These are phyloP conservation scores for Dipodomys merriami DNA, from an alignment of 2,113 vertebrate species.

Conservation along the genomic window DNA sequence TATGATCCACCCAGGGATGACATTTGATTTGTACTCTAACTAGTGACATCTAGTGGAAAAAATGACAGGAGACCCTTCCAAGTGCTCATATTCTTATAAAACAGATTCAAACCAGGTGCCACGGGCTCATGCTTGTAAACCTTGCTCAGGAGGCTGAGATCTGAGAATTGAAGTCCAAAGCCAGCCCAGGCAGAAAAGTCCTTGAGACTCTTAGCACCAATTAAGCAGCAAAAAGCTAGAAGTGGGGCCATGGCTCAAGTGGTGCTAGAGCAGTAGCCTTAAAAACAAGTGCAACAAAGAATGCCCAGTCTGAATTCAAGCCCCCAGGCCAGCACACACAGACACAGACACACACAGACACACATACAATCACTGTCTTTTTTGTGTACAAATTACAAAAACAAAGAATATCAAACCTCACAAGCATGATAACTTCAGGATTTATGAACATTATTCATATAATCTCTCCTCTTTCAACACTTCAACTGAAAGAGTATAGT, in stretches of 20 bases:
- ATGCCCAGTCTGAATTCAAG: too few relatives aligned
- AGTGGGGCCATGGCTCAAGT: too few relatives aligned
- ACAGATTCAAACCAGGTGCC: not conserved
- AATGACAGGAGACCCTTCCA: not conserved
- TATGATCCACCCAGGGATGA: not conserved
- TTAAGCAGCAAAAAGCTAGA: too few relatives aligned
- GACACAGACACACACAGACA: too few relatives aligned
- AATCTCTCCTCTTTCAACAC: not conserved
- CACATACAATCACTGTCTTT: not conserved
- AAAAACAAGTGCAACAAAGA: too few relatives aligned
- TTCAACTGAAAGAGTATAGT: slow-evolving; percentile 34
- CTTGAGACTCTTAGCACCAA: too few relatives aligned
- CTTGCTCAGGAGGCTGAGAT: too few relatives aligned
- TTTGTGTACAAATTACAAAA: not conserved
- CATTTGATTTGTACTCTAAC: not conserved
- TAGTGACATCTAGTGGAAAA: not conserved
- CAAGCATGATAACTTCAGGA: not conserved
- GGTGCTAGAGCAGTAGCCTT: too few relatives aligned
- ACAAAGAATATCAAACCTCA: not conserved
- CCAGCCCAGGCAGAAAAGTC: too few relatives aligned
- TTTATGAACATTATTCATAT: not conserved
- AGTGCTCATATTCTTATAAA: slow-evolving; percentile 20
- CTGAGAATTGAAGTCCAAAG: too few relatives aligned
- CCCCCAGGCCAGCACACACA: too few relatives aligned
- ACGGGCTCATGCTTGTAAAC: too few relatives aligned